A percentile compares a stretch with the other conserved stretches of the same genome.
Conservation (phyloP, 2,113 vertebrate genomes). For the Phrynosoma blainvillii region DNA sequence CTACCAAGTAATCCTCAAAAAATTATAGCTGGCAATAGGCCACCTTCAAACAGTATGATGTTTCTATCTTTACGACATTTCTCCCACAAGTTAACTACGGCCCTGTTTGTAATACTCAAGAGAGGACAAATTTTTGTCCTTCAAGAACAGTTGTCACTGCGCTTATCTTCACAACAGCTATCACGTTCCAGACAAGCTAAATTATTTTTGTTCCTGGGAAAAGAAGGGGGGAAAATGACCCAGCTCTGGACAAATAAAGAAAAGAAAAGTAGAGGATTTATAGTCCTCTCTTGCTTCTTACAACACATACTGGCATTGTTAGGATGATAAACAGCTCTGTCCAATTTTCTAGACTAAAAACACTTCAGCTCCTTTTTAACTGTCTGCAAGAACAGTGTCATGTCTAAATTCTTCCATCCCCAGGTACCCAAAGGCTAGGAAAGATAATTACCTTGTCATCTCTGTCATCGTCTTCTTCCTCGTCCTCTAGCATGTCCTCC, state of each 20-base stretch:
- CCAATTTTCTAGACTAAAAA: constrained; percentile 84
- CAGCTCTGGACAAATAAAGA: constrained; percentile 70
- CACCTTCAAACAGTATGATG: constrained; percentile 50
- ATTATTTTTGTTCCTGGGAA: constrained; percentile 75
- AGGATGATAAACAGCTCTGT: constrained; percentile 85
- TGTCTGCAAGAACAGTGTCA: constrained; percentile 84
- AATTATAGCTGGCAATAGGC: constrained; percentile 66
- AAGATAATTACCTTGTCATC: constrained; percentile 99
- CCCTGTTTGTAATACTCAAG: constrained; percentile 72
- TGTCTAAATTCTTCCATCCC: constrained; percentile 82
- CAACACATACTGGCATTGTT: constrained; percentile 76
- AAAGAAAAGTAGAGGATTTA: constrained; percentile 70
- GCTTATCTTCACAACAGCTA: constrained; percentile 77
- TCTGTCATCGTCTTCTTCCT: constrained; percentile 98
- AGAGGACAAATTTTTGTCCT: constrained; percentile 78
- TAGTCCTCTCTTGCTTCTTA: constrained; percentile 70
- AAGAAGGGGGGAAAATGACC: constrained; percentile 70
- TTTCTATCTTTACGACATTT: constrained; percentile 60
- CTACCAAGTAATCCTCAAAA: constrained; percentile 54
- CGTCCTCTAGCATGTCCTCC: constrained; percentile 97
- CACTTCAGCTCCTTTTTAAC: constrained; percentile 84
- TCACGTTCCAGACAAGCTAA: constrained; percentile 78
- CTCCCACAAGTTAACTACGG: constrained; percentile 44
- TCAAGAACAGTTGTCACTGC: constrained; percentile 77
- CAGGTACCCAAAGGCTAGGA: constrained; percentile 79